Conservation (phyloP, 2,113 vertebrate species). For the Oreochromis spilurus region DNA sequence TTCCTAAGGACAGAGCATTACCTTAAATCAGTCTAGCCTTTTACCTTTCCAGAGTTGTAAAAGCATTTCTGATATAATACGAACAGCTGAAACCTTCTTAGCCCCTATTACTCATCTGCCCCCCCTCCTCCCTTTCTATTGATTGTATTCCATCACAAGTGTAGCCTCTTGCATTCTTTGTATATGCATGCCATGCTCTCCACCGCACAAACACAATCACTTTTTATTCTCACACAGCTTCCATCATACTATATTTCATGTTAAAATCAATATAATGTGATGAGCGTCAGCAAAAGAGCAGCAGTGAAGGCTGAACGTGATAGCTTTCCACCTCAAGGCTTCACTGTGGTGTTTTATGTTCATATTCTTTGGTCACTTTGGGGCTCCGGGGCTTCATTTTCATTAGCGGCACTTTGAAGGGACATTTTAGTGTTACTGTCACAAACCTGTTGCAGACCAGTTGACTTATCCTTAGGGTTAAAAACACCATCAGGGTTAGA, state of each 20-base stretch:
- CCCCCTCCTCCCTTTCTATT: neutral
- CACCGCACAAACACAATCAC: neutral
- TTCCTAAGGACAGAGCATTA: neutral
- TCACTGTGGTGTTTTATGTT: slow-evolving; percentile 35
- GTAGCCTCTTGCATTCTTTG: neutral
- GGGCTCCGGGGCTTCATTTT: slow-evolving; percentile 51
- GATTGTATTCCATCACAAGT: neutral
- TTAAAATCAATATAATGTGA: slow-evolving; percentile 20
- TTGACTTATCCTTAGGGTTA: slow-evolving; percentile 50
- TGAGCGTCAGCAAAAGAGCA: neutral
- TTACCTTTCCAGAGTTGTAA: neutral
- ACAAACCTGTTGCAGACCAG: slow-evolving; percentile 47
- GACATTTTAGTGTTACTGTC: slow-evolving; percentile 60
- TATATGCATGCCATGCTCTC: neutral
- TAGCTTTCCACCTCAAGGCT: slow-evolving; percentile 5
- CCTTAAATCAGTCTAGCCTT: neutral
- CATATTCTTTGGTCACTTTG: slow-evolving; percentile 27
- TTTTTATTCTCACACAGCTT: neutral
- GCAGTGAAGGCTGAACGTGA: slow-evolving; percentile 8
- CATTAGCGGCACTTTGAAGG: slow-evolving; percentile 45
- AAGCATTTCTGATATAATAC: neutral
- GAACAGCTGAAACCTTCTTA: neutral
- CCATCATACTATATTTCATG: slow-evolving; percentile 1
- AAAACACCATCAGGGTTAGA: slow-evolving; percentile 8
- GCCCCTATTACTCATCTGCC: neutral